Percentiles rank a stretch among this genome's conserved stretches.
Conservation (phyloP, 2,888 invertebrate genomes). For the Xestoiulus laeticollis region DNA sequence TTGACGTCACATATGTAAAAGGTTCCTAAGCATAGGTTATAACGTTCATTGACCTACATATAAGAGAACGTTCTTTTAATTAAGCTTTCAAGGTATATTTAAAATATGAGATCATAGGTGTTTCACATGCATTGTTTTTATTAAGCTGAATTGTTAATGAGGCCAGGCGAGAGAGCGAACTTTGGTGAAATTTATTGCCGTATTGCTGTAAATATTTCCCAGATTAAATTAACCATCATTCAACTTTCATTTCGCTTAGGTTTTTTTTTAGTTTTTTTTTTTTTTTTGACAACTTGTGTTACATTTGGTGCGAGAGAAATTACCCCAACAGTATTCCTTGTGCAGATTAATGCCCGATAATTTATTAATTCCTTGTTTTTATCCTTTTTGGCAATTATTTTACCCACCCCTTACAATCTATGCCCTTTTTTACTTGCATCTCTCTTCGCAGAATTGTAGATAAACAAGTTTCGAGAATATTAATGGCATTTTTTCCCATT, state of each 20-base stretch:
- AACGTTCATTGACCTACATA: background rate
- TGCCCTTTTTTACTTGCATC: background rate
- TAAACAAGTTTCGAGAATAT: slow-evolving; percentile 25
- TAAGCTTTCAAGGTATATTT: background rate
- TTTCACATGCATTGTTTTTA: background rate
- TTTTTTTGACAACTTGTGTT: no score
- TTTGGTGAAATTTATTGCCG: background rate
- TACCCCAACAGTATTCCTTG: background rate
- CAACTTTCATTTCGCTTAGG: background rate
- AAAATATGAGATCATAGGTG: background rate
- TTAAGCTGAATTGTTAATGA: background rate
- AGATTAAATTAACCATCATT: background rate
- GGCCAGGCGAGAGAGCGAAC: background rate
- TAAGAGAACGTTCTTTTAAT: background rate
- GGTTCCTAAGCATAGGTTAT: background rate
- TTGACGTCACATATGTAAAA: background rate
- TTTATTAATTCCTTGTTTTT: slow-evolving; percentile 36
- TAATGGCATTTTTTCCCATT: background rate
- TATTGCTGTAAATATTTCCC: background rate
- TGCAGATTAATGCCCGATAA: slow-evolving; percentile 27
- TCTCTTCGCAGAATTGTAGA: background rate
- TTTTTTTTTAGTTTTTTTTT: background rate
- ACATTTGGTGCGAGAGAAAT: background rate
- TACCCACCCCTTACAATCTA: background rate
- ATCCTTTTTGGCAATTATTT: slow-evolving; percentile 15